These are phyloP conservation scores for Aepyceros melampus DNA, from an alignment of 2,113 vertebrate species.

Conservation along the genomic window DNA sequence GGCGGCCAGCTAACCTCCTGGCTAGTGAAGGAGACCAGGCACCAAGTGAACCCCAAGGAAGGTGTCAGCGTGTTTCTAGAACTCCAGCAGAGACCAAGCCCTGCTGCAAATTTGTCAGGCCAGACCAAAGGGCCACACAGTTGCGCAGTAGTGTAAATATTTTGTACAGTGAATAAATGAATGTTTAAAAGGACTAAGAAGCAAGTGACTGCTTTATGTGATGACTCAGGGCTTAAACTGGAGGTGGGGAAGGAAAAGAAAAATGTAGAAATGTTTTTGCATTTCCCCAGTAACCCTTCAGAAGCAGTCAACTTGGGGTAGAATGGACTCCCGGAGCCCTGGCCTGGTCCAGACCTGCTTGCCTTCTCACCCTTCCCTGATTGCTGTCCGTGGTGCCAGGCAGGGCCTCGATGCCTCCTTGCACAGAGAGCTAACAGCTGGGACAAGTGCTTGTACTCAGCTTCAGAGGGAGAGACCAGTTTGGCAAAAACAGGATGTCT, in stretches of 20 bases:
- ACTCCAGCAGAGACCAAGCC: slow-evolving; percentile 67
- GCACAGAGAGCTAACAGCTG: background rate
- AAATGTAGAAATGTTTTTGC: background rate
- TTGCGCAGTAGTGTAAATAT: slow-evolving; percentile 82
- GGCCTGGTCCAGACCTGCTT: background rate
- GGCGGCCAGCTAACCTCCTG: slow-evolving; percentile 8
- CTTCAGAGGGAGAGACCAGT: background rate
- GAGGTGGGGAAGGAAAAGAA: background rate
- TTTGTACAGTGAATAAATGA: slow-evolving; percentile 87
- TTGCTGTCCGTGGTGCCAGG: background rate
- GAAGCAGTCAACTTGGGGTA: background rate
- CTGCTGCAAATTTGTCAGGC: slow-evolving; percentile 46
- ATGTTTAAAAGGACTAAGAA: slow-evolving; percentile 43
- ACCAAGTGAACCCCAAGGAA: slow-evolving; percentile 37
- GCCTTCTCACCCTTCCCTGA: background rate
- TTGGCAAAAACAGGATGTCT: background rate
- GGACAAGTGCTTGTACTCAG: background rate
- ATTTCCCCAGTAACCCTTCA: background rate
- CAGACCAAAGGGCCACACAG: slow-evolving; percentile 62
- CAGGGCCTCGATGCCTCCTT: background rate
- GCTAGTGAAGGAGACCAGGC: slow-evolving; percentile 28
- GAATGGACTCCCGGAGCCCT: background rate
- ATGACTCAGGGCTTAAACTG: background rate
- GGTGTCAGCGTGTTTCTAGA: slow-evolving; percentile 63
- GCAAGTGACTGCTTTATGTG: slow-evolving; percentile 6